Percentiles rank a stretch among this genome's conserved stretches.
These are phyloP conservation scores for Galaxias olidus DNA, from an alignment of 2,797 vertebrate species.

Conservation along the genomic window DNA sequence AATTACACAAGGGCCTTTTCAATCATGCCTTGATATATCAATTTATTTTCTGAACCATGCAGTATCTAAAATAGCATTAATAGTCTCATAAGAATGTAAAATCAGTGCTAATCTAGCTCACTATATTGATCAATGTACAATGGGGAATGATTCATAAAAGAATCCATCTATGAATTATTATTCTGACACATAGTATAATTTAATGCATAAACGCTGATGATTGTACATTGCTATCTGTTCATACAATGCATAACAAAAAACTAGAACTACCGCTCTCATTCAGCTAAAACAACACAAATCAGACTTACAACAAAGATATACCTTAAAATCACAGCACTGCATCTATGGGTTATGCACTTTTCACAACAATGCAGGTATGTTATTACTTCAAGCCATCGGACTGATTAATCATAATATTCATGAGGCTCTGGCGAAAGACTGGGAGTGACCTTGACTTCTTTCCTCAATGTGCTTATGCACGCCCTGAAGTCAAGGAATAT, in stretches of 20 bases:
- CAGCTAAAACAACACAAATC: conserved; percentile 34
- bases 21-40: conserved; percentile 25
- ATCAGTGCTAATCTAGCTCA: conserved; percentile 20
- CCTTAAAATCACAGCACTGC: conserved; percentile 52
- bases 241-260: background rate
- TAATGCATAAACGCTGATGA: too few relatives aligned
- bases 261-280: conserved; percentile 33
- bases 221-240: too few relatives aligned
- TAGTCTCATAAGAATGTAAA: background rate
- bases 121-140: conserved; percentile 11
- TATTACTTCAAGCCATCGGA: conserved; percentile 69
- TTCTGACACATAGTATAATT: too few relatives aligned
- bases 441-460: conserved; percentile 75
- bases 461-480: conserved; percentile 59
- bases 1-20: conserved; percentile 19
- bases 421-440: conserved; percentile 62
- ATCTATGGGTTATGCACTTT: conserved; percentile 31
- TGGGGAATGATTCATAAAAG: background rate
- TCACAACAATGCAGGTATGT: conserved; percentile 58
- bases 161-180: background rate
- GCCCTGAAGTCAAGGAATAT: conserved; percentile 69
- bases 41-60: conserved; percentile 26
- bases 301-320: conserved; percentile 41
- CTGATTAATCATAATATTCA: conserved; percentile 79
- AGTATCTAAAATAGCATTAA: conserved; percentile 20